Evolutionary conservation across 2,888 invertebrate species (phyloP).

Genomic region (Argynnis bischoffii): DNA sequence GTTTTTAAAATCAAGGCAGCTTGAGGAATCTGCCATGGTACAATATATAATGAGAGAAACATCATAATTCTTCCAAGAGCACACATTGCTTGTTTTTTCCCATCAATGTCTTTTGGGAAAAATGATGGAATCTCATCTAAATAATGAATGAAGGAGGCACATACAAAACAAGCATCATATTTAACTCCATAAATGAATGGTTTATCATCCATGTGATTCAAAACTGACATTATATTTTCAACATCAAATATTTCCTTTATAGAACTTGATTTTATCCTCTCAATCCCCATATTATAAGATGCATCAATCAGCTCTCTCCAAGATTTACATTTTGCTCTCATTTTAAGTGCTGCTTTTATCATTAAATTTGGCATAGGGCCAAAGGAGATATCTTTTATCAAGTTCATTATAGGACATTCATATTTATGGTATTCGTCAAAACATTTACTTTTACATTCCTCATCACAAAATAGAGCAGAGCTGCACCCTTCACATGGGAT

Average conservation of each 20-base stretch:
- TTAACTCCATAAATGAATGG: slow-evolving; percentile 42
- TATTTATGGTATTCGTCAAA: slow-evolving; percentile 41
- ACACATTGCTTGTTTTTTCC: slow-evolving; percentile 39
- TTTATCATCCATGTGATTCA: slow-evolving; percentile 38
- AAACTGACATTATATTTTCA: slow-evolving; percentile 38
- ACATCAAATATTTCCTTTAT: slow-evolving; percentile 41
- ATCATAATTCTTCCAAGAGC: slow-evolving; percentile 43
- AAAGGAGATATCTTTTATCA: slow-evolving; percentile 23
- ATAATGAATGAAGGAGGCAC: slow-evolving; percentile 41
- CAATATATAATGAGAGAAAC: slow-evolving; percentile 37
- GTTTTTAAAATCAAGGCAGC: slow-evolving; percentile 8
- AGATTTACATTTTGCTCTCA: slow-evolving; percentile 35
- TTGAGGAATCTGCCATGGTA: slow-evolving; percentile 19
- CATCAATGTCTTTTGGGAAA: slow-evolving; percentile 34
- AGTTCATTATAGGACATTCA: slow-evolving; percentile 44
- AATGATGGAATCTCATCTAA: slow-evolving; percentile 38
- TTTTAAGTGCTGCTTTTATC: slow-evolving; percentile 43
- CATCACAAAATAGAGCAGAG: slow-evolving; percentile 45
- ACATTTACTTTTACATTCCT: slow-evolving; percentile 41
- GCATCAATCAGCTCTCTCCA: slow-evolving; percentile 43
- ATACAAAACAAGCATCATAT: slow-evolving; percentile 39
- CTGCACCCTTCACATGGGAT: slow-evolving; percentile 47
- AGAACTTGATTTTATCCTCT: slow-evolving; percentile 36
- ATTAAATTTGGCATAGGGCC: slow-evolving; percentile 24
- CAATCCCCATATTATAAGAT: slow-evolving; percentile 37